Conservation (phyloP, 2,888 invertebrate genomes). For the Orchesellides sinensis region DNA sequence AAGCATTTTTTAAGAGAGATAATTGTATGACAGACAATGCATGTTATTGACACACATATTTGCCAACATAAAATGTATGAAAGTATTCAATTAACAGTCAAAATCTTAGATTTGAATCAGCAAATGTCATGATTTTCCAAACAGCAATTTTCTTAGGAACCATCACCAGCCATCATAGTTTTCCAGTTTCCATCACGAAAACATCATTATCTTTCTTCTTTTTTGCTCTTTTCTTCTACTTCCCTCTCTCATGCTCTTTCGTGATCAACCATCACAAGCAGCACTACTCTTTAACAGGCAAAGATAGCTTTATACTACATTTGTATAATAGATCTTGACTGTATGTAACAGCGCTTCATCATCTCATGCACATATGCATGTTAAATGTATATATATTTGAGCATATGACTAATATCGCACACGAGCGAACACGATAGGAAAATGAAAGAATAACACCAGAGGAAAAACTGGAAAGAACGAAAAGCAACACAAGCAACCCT, state of each 20-base stretch:
- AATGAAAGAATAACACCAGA: conserved; percentile 54
- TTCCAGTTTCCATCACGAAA: conserved; percentile 65
- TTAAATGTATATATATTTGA: neutral
- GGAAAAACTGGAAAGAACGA: conserved; percentile 47
- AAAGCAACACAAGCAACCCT: conserved; percentile 42
- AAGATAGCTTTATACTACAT: too few relatives aligned
- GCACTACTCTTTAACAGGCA: neutral
- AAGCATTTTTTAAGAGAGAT: too few relatives aligned
- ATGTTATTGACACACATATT: too few relatives aligned
- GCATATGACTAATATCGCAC: neutral
- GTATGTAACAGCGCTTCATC: too few relatives aligned
- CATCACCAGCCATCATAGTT: conserved; percentile 66
- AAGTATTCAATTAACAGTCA: too few relatives aligned
- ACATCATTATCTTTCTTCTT: conserved; percentile 60
- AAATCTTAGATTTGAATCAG: too few relatives aligned
- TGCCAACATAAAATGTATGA: too few relatives aligned
- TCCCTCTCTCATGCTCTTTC: conserved; percentile 31
- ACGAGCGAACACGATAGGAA: conserved; percentile 12
- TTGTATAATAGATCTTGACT: too few relatives aligned
- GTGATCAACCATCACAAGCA: conserved; percentile 51
- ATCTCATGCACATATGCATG: neutral
- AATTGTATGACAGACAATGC: too few relatives aligned
- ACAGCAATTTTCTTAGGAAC: too few relatives aligned
- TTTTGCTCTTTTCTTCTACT: conserved; percentile 32
- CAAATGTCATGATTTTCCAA: too few relatives aligned